A percentile compares a stretch with the other conserved stretches of the same genome.
These are phyloP conservation scores for Acronicta aceris DNA, from an alignment of 2,888 invertebrate genomes.

Conservation along the genomic window DNA sequence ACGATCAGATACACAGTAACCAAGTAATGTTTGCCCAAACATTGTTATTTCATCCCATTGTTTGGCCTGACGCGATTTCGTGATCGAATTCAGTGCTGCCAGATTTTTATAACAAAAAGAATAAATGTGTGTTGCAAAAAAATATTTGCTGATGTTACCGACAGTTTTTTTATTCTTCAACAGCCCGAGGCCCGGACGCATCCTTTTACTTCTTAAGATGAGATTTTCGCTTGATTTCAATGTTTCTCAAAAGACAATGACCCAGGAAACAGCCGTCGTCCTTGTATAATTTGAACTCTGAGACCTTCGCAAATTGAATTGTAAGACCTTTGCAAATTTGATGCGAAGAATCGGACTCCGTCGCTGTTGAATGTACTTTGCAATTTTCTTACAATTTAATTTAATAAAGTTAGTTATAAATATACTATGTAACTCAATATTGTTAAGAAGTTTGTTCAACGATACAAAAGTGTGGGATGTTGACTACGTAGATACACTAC, in stretches of 20 bases:
- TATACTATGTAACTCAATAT: not conserved
- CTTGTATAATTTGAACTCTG: constrained; percentile 42
- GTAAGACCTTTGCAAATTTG: constrained; percentile 20
- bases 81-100: constrained; percentile 73
- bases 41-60: constrained; percentile 71
- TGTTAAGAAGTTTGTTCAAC: not conserved
- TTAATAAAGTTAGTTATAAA: not conserved
- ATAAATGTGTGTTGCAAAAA: constrained; percentile 53
- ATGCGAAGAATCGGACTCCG: not conserved
- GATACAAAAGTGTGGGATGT: not conserved
- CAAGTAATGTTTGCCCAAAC: constrained; percentile 67
- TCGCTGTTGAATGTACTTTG: not conserved
- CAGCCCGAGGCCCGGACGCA: constrained; percentile 42
- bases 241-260: constrained; percentile 31
- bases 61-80: constrained; percentile 67
- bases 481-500: not conserved
- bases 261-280: constrained; percentile 36
- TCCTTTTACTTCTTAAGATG: constrained; percentile 28
- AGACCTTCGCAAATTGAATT: constrained; percentile 35
- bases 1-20: constrained; percentile 47
- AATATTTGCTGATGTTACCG: constrained; percentile 61
- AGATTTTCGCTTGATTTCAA: constrained; percentile 16
- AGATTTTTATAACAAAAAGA: constrained; percentile 76
- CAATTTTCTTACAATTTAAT: not conserved
- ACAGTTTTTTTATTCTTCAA: constrained; percentile 40